Base-by-base conservation (phyloP, 1,140 invertebrate species). In the Cylas formicarius region DNA sequence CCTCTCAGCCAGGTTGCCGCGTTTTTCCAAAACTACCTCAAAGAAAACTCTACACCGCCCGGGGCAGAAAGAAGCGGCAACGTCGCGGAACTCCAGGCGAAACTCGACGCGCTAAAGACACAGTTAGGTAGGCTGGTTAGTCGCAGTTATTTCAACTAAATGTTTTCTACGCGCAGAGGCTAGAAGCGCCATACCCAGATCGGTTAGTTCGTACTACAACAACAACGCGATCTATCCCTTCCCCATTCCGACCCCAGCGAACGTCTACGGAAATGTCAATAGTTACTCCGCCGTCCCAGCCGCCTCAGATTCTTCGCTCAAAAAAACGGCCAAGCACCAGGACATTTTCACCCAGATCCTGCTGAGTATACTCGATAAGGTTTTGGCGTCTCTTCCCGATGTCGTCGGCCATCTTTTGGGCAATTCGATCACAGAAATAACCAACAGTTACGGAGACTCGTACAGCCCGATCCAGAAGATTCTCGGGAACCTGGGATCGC, bases 331-430 rank as follows among this genome's bases (percentile, higher is more conserved):
- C 18, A 6, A 6, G 11, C 29, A 5, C 5, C 29, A 41, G 5
- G 53, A 58, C 33, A 38, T 54, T 32, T 51, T 62, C 26, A 45
- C 44, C 3, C 36, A 53, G 34, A 37, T 62, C 19, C 34, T 62
- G 8, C 19, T 41, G 11, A 60, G 55, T 47, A 57, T 63, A 38
- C 13, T 64, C n/a, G 50, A 62, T 27, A 61, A 60, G 49, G 23
- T 62, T 11, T 31, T 61, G 4, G 47, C 42, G 19, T 43, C 49
- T 16, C 43, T 56, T 23, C 62, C 62, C 0, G 34, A 41, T 28
- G 36, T 62, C 31, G 13, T 61, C 2, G 21, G 48, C 8, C 50
- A 38, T 13, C 13, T 62, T 2, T 55, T 60, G 23, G 52, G 55
- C 24, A 44, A 52, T 14, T 40, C 56, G 40, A 17, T 53, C 23